Base-by-base conservation (phyloP, 2,797 vertebrate genomes). In the Pseudotriccus pelzelni region DNA sequence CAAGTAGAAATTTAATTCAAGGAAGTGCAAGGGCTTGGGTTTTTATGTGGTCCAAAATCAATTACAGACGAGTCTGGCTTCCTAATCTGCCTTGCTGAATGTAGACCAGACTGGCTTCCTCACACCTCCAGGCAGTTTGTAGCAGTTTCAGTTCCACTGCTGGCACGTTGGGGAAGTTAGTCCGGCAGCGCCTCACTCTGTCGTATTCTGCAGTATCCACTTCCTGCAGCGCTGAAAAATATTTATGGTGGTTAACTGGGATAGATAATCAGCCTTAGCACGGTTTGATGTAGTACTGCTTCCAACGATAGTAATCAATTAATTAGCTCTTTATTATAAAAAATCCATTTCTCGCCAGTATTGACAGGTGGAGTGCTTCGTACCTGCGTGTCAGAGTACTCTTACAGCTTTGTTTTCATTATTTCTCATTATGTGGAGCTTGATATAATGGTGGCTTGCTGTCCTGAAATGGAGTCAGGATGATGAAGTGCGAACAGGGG, bases 371-470 rank as follows among this genome's bases (percentile, higher is more conserved):
- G 64, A 84, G 50, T 79, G 79, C 58, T 86, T 76, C 69, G 64
- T 68, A 77, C 41, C 66, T 87, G 30, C 14, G 0, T 46, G 58
- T 91, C 79, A 58, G 43, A 20, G 59, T 36, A 39, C 58, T 73
- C 73, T 88, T 53, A 49, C 44, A 68, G 85, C 63, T 93, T 90
- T 84, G 78, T 95, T 97, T 92, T 75, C 56, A 22, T 93, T 91
- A 64, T 85, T 94, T 85, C 73, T 93, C 70, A 46, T 95, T 75
- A 52, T 23, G 7, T 82, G 85, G 32, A 73, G 62, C 84, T 82
- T 84, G 82, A 55, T 72, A 66, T 84, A 91, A 88, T 6, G 15
- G 74, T 84, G 89, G 37, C 87, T 90, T 82, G 74, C 89, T 93
- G 92, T 95, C 89, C 89, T 92, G 83, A 86, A 95, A 69, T 1